These are phyloP conservation scores for Scaptomyza tumidula DNA, from an alignment of 2,888 invertebrate species.

Conservation along the genomic window DNA sequence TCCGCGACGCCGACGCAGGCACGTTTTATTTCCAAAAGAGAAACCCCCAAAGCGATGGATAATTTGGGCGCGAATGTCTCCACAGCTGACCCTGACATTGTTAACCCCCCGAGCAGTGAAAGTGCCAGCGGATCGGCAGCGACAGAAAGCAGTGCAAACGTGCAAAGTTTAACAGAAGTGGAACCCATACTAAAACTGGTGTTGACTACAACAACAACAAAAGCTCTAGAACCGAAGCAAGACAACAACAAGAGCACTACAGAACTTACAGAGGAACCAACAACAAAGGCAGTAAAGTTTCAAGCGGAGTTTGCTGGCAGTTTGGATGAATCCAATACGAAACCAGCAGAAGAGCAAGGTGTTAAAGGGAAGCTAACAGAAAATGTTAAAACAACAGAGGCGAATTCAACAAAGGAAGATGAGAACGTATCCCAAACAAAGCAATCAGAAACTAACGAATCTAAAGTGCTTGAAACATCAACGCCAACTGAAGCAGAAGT, in stretches of 20 bases:
- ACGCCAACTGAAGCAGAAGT: not conserved
- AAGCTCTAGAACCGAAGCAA: constrained; percentile 5
- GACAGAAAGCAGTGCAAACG: constrained; percentile 1
- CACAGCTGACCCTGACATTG: constrained; percentile 70
- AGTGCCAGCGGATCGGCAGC: constrained; percentile 39
- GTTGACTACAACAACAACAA: constrained; percentile 18
- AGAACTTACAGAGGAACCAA: not conserved
- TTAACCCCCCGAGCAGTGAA: constrained; percentile 50
- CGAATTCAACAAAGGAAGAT: not conserved
- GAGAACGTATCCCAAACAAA: not conserved
- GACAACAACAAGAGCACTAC: constrained; percentile 11
- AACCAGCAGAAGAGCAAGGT: not conserved
- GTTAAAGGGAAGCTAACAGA: not conserved
- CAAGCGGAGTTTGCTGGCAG: not conserved
- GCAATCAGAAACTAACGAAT: not conserved
- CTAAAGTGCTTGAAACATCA: not conserved
- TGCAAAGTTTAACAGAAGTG: not conserved
- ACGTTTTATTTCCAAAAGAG: constrained; percentile 75
- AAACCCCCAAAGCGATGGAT: constrained; percentile 48
- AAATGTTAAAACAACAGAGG: not conserved
- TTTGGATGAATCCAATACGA: no score
- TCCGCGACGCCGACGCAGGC: constrained; percentile 52
- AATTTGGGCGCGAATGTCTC: constrained; percentile 38
- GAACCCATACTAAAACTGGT: constrained; percentile 6
- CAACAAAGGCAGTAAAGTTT: constrained; percentile 6